Evolutionary conservation across 1,140 invertebrate genomes (phyloP).

Genomic region (Archivesica marissinica): DNA sequence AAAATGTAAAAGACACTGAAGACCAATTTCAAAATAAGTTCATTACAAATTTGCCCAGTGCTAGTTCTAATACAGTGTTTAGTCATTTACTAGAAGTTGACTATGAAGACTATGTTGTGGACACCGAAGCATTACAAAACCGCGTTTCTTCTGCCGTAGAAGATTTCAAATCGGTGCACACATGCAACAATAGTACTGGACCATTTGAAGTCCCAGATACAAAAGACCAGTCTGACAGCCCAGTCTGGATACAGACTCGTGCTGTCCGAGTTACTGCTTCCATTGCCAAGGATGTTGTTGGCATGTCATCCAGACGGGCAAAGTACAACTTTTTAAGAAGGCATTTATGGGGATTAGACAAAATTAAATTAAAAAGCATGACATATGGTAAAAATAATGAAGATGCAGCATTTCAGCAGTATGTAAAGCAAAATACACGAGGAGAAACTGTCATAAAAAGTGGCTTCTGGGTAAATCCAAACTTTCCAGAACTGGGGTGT

Average conservation of each 20-base stretch:
- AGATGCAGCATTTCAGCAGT: background rate
- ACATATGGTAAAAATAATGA: background rate
- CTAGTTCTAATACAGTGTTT: background rate
- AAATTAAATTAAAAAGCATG: background rate
- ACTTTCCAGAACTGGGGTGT: constrained; percentile 48
- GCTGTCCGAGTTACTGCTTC: background rate
- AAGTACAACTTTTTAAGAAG: background rate
- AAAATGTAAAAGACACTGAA: background rate
- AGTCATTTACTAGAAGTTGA: background rate
- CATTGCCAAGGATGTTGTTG: background rate
- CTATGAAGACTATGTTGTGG: background rate
- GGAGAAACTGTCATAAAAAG: background rate
- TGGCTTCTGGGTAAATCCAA: constrained; percentile 31
- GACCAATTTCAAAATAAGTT: background rate
- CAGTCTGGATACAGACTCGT: background rate
- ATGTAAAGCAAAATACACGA: background rate
- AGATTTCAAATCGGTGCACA: background rate
- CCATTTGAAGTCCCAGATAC: background rate
- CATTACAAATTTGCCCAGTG: background rate
- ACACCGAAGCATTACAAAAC: background rate
- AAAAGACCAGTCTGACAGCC: background rate
- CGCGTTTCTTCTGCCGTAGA: background rate
- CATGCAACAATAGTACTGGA: background rate
- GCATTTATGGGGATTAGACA: background rate
- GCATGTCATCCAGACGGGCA: background rate